Percentiles rank a stretch among this genome's conserved stretches.
Conservation (phyloP, 2,888 invertebrate genomes). For the Hirtodrosophila duncani region DNA sequence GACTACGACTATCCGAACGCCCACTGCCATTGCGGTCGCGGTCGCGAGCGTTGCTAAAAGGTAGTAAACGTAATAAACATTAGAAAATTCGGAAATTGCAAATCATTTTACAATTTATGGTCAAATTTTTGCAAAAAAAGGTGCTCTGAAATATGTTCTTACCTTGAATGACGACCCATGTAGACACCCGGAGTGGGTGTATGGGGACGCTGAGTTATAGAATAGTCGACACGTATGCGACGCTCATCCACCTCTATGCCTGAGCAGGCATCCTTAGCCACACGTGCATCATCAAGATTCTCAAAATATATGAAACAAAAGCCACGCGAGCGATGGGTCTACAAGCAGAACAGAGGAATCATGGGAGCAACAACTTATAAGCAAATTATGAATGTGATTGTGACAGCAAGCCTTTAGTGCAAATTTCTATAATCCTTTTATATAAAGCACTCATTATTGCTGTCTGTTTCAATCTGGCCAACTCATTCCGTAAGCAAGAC, state of each 20-base stretch:
- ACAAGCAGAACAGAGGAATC: slow-evolving; percentile 51
- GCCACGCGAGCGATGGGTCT: slow-evolving; percentile 96
- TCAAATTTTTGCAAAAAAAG: too few species aligned
- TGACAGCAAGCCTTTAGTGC: slow-evolving; percentile 76
- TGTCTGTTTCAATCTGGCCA: slow-evolving; percentile 46
- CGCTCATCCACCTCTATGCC: slow-evolving; percentile 97
- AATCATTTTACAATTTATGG: too few species aligned
- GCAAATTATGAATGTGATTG: slow-evolving; percentile 22
- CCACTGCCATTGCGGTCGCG: slow-evolving; percentile 22
- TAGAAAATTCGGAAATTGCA: too few species aligned
- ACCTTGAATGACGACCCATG: slow-evolving; percentile 92
- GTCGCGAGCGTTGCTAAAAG: slow-evolving; percentile 34
- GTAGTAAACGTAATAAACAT: too few species aligned
- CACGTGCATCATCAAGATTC: slow-evolving; percentile 91
- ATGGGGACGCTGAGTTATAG: slow-evolving; percentile 96
- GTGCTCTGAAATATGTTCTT: too few species aligned
- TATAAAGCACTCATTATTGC: slow-evolving; percentile 54
- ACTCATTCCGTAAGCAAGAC: neutral
- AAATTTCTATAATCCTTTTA: slow-evolving; percentile 31
- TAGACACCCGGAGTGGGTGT: slow-evolving; percentile 98
- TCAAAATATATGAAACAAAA: slow-evolving; percentile 98
- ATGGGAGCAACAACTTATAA: neutral
- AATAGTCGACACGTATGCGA: slow-evolving; percentile 95
- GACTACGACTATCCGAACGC: slow-evolving; percentile 20
- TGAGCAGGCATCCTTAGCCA: slow-evolving; percentile 94